A percentile compares a stretch with the other conserved stretches of the same genome.
Conservation (phyloP, 2,888 invertebrate genomes). For the Gisinianus flammeolus region DNA sequence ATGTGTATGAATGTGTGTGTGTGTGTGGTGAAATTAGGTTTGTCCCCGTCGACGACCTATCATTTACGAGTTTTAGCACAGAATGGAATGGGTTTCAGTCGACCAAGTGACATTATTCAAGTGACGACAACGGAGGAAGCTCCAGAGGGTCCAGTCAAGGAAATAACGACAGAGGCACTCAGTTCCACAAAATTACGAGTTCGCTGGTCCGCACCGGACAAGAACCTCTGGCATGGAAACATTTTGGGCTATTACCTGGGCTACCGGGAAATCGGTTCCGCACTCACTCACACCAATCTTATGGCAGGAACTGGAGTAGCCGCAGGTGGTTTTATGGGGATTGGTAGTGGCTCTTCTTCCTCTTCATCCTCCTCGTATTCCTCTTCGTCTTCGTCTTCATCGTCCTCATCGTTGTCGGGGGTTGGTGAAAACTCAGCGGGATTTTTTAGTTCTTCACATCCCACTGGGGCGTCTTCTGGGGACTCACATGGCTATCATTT, state of each 20-base stretch:
- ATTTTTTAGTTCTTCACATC: background rate
- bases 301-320: too few species aligned
- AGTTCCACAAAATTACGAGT: constrained; percentile 84
- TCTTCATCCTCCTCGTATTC: background rate
- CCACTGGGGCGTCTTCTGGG: background rate
- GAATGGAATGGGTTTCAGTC: constrained; percentile 85
- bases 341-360: background rate
- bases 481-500: constrained; percentile 62
- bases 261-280: constrained; percentile 43
- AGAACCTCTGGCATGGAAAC: constrained; percentile 81
- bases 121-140: constrained; percentile 88
- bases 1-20: background rate
- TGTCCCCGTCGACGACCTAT: constrained; percentile 85
- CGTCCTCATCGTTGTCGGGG: background rate
- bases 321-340: constrained; percentile 15
- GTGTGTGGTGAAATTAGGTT: too few species aligned
- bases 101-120: constrained; percentile 83
- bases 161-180: constrained; percentile 79
- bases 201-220: constrained; percentile 82
- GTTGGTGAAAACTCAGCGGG: background rate
- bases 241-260: constrained; percentile 81
- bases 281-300: background rate
- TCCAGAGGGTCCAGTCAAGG: constrained; percentile 83
- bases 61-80: constrained; percentile 87
- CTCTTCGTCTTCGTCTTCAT: background rate